Percentiles rank a stretch among this genome's conserved stretches.
Evolutionary conservation across 1,140 invertebrate species (phyloP).

Genomic region (Caenorhabditis inopinata): DNA sequence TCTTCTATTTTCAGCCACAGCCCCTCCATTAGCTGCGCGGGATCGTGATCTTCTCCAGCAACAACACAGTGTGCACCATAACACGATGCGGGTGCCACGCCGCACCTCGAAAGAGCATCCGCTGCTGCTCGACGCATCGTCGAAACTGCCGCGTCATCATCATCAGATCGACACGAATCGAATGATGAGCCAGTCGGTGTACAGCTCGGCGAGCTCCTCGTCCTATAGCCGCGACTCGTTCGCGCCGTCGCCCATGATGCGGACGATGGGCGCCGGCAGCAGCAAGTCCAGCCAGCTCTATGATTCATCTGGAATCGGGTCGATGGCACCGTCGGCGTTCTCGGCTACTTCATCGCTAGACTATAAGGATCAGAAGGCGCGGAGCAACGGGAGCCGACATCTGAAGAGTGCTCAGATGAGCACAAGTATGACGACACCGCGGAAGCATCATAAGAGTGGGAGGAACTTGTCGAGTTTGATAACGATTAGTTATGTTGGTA

Average conservation of each 20-base stretch:
- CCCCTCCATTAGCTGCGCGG: too few species aligned
- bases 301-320: constrained; percentile 52
- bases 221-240: not conserved
- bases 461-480: not conserved
- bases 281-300: constrained; percentile 2
- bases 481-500: constrained; percentile 36
- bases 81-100: not conserved
- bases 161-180: constrained; percentile 2
- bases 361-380: not conserved
- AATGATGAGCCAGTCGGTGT: not conserved
- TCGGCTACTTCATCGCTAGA: constrained; percentile 35
- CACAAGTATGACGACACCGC: constrained; percentile 35
- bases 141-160: not conserved
- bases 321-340: constrained; percentile 49
- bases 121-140: not conserved
- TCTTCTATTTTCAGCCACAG: too few species aligned
- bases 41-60: not conserved
- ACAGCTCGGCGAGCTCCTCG: not conserved
- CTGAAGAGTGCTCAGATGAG: constrained; percentile 13
- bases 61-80: not conserved
- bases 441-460: constrained; percentile 27
- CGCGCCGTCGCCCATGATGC: not conserved
- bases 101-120: not conserved
- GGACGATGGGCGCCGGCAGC: not conserved
- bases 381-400: constrained; percentile 42